phyloP scores from a whole-genome alignment of 2,888 invertebrate species.

The Cephonodes hylas region DNA sequence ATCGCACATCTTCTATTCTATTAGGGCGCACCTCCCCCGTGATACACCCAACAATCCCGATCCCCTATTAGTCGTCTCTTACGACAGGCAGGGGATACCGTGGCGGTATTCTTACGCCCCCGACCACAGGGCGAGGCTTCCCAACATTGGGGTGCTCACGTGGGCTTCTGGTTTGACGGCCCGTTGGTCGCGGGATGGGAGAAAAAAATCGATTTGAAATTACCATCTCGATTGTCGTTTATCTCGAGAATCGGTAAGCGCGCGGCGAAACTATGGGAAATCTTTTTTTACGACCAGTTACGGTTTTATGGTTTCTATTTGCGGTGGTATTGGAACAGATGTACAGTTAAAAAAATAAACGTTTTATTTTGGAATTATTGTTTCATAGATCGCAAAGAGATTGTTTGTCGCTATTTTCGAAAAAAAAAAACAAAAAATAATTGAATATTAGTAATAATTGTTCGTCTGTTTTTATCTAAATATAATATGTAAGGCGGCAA shows the following conservation, averaged over 20 bases:
- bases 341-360: not conserved
- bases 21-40: too few species aligned
- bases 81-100: too few species aligned
- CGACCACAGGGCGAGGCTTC: too few species aligned
- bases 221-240: constrained; percentile 35
- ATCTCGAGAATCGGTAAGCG: constrained; percentile 35
- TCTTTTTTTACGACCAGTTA: constrained; percentile 24
- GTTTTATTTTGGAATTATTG: too few species aligned
- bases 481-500: not conserved
- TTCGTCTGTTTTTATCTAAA: not conserved
- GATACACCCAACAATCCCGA: too few species aligned
- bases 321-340: not conserved
- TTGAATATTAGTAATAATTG: too few species aligned
- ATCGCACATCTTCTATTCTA: too few species aligned
- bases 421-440: too few species aligned
- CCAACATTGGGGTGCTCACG: constrained; percentile 59
- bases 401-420: too few species aligned
- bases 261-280: constrained; percentile 39
- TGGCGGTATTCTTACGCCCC: too few species aligned
- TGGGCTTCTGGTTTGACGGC: constrained; percentile 68
- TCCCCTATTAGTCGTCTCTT: too few species aligned
- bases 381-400: too few species aligned
- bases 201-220: constrained; percentile 38
- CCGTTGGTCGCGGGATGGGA: constrained; percentile 53
- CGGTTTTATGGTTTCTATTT: not conserved